phyloP scores from a whole-genome alignment of 2,113 vertebrate genomes.

The Aptenodytes patagonicus region DNA sequence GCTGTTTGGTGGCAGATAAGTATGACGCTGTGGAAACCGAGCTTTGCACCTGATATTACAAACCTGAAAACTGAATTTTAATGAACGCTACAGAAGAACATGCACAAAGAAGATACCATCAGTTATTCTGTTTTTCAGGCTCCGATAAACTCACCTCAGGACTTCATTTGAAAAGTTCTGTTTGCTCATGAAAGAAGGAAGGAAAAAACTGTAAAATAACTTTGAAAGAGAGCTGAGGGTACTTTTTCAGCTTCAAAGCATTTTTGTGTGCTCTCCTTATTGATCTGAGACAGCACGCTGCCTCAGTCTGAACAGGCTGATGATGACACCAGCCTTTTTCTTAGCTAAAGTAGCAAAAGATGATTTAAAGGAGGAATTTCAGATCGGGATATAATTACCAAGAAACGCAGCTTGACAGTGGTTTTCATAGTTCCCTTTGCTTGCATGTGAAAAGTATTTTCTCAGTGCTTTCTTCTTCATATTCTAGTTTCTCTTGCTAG shows the following conservation, averaged over 20 bases:
- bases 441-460: not conserved
- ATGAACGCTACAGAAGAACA: not conserved
- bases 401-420: not conserved
- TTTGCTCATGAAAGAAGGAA: not conserved
- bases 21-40: not conserved
- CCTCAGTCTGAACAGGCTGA: not conserved
- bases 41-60: not conserved
- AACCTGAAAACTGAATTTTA: not conserved
- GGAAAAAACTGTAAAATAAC: not conserved
- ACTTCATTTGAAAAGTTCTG: not conserved
- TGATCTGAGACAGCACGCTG: not conserved
- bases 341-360: not conserved
- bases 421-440: not conserved
- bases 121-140: not conserved
- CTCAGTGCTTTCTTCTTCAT: not conserved
- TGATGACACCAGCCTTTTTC: not conserved
- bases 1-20: not conserved
- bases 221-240: not conserved
- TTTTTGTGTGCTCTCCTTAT: not conserved
- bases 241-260: conserved; percentile 26
- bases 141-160: not conserved
- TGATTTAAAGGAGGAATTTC: not conserved
- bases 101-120: not conserved
- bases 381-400: not conserved
- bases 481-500: not conserved